Conservation (phyloP, 2,113 vertebrate genomes). For the Irena cyanogastra region DNA sequence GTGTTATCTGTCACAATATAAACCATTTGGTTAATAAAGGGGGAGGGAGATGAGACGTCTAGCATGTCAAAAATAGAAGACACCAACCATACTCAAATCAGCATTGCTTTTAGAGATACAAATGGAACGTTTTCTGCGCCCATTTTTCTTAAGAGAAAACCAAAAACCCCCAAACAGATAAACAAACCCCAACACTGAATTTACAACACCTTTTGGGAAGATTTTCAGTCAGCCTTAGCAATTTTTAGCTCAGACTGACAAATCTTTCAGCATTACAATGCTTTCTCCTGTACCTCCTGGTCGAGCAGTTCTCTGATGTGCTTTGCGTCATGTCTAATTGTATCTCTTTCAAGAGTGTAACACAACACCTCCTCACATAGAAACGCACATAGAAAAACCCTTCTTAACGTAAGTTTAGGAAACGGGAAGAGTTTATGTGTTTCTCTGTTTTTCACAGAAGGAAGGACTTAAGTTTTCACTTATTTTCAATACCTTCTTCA, state of each 20-base stretch:
- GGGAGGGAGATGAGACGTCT: background rate
- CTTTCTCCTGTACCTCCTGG: background rate
- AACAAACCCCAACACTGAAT: background rate
- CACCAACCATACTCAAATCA: background rate
- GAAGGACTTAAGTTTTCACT: background rate
- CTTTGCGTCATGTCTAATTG: background rate
- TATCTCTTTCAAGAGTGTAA: background rate
- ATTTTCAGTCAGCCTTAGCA: background rate
- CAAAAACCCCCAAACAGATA: background rate
- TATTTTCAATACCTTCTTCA: background rate
- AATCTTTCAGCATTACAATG: background rate
- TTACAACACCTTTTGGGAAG: background rate
- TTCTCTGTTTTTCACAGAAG: background rate
- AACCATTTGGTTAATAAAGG: background rate
- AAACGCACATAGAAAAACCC: rapidly evolving
- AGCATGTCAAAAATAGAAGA: background rate
- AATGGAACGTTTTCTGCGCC: background rate
- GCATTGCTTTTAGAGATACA: background rate
- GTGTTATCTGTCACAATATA: background rate
- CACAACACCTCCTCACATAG: background rate
- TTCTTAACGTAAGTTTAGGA: background rate
- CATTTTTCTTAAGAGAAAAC: background rate
- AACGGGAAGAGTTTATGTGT: background rate
- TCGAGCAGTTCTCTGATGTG: rapidly evolving
- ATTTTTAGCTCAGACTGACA: background rate